phyloP scores from a whole-genome alignment of 2,113 vertebrate genomes.

The Chiloscyllium plagiosum region DNA sequence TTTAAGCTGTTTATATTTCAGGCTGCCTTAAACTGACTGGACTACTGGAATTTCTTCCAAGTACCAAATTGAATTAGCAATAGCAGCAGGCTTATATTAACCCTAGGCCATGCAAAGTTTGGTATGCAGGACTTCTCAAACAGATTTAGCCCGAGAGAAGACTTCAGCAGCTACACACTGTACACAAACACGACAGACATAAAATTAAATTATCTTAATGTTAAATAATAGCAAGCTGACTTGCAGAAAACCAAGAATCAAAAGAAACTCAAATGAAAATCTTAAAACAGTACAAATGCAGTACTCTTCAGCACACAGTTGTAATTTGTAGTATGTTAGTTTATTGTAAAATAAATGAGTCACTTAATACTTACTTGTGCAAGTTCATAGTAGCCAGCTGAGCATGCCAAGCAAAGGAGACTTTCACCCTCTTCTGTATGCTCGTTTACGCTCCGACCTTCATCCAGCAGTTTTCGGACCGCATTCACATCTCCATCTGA shows the following conservation, averaged over 20 bases:
- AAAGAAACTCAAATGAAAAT: neutral
- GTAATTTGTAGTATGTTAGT: neutral
- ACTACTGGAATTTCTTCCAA: neutral
- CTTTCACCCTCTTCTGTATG: conserved; percentile 98
- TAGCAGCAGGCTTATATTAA: neutral
- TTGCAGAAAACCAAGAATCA: too few species aligned
- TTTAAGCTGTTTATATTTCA: neutral
- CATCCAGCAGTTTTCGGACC: conserved; percentile 90
- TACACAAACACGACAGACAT: neutral
- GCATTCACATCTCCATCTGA: conserved; percentile 97
- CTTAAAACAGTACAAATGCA: neutral
- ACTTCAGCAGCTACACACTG: neutral
- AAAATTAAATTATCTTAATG: neutral
- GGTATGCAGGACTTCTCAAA: neutral
- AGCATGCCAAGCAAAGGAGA: conserved; percentile 92
- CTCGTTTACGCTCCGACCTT: conserved; percentile 95
- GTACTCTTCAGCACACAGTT: neutral
- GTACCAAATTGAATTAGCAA: neutral
- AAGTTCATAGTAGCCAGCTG: conserved; percentile 94
- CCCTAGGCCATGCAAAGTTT: neutral
- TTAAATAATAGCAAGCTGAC: neutral
- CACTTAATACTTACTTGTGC: conserved; percentile 76
- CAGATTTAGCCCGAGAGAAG: neutral
- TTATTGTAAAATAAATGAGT: neutral
- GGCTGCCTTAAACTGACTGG: neutral